A percentile compares a stretch with the other conserved stretches of the same genome.
phyloP scores from a whole-genome alignment of 2,797 vertebrate species.

The Melopsittacus undulatus region DNA sequence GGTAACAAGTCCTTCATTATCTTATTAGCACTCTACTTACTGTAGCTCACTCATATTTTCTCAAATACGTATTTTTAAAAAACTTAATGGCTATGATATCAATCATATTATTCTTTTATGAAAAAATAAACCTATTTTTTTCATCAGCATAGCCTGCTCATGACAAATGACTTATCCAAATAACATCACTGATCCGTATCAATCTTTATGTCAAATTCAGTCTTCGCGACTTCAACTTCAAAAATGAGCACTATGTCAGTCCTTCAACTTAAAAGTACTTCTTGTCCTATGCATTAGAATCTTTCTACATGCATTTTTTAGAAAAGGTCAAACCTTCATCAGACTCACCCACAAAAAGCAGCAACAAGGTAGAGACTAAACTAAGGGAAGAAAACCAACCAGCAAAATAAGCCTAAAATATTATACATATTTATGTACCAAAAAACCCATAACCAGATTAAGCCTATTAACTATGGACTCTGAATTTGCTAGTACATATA shows the following conservation, averaged over 20 bases:
- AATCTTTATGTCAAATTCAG: neutral
- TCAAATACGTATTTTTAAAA: neutral
- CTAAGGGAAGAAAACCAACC: neutral
- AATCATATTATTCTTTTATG: neutral
- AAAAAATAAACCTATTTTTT: neutral
- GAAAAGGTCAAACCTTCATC: neutral
- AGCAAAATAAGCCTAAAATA: neutral
- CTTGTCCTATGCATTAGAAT: neutral
- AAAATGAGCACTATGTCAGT: neutral
- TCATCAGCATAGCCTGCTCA: neutral
- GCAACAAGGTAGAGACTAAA: neutral
- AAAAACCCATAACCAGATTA: neutral
- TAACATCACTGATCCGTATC: neutral
- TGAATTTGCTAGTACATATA: neutral
- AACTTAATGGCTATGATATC: neutral
- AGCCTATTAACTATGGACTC: neutral
- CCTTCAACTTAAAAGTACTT: neutral
- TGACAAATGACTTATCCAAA: neutral
- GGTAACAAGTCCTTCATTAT: neutral
- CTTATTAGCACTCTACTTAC: neutral
- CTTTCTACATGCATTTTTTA: rapidly evolving
- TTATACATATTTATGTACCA: neutral
- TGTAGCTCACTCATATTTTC: neutral
- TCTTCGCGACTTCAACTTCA: neutral
- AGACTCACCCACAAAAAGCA: neutral